These are phyloP conservation scores for Cheirogaleus major DNA, from an alignment of 2,797 vertebrate genomes.

Conservation along the genomic window DNA sequence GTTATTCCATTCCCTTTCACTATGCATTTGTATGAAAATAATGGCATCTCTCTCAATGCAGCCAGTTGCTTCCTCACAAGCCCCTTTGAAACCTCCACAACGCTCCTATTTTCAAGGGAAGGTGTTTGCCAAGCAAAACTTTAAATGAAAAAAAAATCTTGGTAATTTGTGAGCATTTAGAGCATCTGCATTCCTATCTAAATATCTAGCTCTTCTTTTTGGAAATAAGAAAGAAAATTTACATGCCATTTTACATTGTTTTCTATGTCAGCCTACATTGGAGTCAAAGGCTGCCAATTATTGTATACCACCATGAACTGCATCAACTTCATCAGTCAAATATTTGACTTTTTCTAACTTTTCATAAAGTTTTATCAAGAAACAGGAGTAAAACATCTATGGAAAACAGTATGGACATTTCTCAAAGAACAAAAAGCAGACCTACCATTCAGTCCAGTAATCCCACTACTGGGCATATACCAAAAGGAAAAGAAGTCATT, in stretches of 20 bases:
- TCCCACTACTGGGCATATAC: not conserved
- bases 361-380: not conserved
- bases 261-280: not conserved
- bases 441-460: not conserved
- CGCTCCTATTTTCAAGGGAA: not conserved
- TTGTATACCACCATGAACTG: not conserved
- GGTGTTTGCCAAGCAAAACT: not conserved
- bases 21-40: slow-evolving; percentile 15
- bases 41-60: not conserved
- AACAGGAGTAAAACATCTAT: not conserved
- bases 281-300: not conserved
- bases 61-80: not conserved
- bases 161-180: not conserved
- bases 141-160: not conserved
- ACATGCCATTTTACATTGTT: not conserved
- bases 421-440: not conserved
- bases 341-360: not conserved
- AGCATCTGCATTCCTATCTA: not conserved
- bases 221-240: not conserved
- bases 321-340: not conserved
- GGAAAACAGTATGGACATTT: not conserved
- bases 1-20: not conserved
- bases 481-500: not conserved
- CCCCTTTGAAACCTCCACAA: not conserved
- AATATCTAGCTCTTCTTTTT: not conserved